These are phyloP conservation scores for Macropus fuliginosus DNA, from an alignment of 2,797 vertebrate genomes.

Conservation along the genomic window DNA sequence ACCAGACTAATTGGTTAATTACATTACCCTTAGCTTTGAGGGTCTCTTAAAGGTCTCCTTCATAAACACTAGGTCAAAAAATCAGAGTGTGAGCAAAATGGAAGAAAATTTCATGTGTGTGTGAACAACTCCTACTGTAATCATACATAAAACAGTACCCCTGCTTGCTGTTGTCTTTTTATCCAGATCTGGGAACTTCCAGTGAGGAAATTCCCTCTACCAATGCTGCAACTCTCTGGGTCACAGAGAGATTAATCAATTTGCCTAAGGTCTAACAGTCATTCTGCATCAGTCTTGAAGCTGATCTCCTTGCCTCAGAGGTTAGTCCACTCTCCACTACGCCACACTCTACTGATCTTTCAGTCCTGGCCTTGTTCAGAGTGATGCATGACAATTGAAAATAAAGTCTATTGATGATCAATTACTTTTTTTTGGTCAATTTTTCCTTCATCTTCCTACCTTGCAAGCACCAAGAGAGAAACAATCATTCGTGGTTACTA, in stretches of 20 bases:
- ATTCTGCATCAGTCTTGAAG: not conserved
- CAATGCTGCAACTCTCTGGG: not conserved
- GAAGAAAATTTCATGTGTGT: not conserved
- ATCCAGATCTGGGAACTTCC: not conserved
- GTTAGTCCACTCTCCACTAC: not conserved
- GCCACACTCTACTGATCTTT: not conserved
- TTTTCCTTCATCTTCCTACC: slow-evolving; percentile 28
- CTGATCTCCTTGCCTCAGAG: not conserved
- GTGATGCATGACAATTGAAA: slow-evolving; percentile 51
- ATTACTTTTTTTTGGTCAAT: slow-evolving; percentile 28
- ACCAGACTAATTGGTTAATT: slow-evolving; percentile 9
- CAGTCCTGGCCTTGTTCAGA: slow-evolving; percentile 10
- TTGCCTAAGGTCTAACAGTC: not conserved
- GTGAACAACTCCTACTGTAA: not conserved
- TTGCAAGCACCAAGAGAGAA: slow-evolving; percentile 45
- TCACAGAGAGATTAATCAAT: not conserved
- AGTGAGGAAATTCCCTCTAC: not conserved
- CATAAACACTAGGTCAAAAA: slow-evolving; percentile 42
- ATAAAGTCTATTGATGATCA: slow-evolving; percentile 51
- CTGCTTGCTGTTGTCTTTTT: not conserved
- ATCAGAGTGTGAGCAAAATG: slow-evolving; percentile 21
- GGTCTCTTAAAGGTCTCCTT: not conserved
- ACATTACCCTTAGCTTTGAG: slow-evolving; percentile 1
- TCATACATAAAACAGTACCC: not conserved
- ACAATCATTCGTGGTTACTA: slow-evolving; percentile 17